Conservation (phyloP, 2,113 vertebrate species). For the Choloepus hoffmanni region DNA sequence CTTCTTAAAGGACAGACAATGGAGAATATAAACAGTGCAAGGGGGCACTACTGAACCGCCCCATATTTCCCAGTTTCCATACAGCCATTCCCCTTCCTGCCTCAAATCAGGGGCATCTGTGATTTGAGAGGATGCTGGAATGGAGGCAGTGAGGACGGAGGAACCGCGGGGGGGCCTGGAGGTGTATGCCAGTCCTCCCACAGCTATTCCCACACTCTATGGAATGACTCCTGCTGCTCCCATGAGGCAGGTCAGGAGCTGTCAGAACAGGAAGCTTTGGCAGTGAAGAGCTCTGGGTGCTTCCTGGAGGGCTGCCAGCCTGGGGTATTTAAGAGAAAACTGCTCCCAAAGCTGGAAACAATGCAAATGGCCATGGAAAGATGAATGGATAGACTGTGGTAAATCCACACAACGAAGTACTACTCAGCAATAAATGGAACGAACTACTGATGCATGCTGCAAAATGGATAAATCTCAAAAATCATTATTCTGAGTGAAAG, state of each 20-base stretch:
- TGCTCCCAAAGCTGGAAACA: background rate
- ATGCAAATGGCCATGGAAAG: background rate
- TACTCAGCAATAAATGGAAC: background rate
- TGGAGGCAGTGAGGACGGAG: rapidly evolving
- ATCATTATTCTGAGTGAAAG: background rate
- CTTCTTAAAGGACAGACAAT: background rate
- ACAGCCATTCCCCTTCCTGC: background rate
- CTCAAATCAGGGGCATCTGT: background rate
- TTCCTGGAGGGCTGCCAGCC: background rate
- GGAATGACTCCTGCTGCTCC: background rate
- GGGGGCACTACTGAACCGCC: rapidly evolving
- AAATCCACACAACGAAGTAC: background rate
- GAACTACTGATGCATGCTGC: background rate
- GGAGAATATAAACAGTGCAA: background rate
- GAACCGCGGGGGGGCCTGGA: background rate
- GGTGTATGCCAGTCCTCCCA: background rate
- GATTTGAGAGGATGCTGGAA: background rate
- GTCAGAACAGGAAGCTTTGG: background rate
- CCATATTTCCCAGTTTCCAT: background rate
- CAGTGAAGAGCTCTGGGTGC: background rate
- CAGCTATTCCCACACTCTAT: background rate
- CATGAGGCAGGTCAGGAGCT: background rate
- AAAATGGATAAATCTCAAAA: background rate
- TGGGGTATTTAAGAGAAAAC: background rate
- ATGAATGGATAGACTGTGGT: background rate